Conservation (phyloP, 2,113 vertebrate species). For the Ailuropoda melanoleuca region DNA sequence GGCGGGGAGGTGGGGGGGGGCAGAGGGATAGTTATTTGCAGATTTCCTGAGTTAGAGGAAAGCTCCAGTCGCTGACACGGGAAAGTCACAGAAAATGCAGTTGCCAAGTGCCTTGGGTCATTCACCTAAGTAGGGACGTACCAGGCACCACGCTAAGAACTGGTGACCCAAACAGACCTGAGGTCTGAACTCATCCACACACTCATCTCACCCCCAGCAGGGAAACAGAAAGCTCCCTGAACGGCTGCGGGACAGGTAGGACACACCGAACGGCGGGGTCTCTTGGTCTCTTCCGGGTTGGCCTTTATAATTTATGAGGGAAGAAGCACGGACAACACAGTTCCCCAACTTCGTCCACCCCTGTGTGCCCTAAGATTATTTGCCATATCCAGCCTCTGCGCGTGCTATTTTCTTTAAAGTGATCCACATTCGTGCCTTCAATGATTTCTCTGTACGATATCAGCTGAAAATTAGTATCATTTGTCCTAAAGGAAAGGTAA, state of each 20-base stretch:
- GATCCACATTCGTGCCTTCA: background rate
- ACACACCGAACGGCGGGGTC: background rate
- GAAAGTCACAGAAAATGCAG: background rate
- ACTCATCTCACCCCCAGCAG: background rate
- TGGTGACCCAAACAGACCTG: background rate
- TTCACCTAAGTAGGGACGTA: fast-evolving
- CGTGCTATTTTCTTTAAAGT: background rate
- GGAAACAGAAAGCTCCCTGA: background rate
- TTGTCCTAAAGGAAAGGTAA: background rate
- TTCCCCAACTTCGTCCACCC: background rate
- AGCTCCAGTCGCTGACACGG: too few relatives aligned
- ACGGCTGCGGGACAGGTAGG: fast-evolving
- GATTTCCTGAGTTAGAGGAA: background rate
- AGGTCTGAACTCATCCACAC: background rate
- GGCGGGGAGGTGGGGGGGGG: fast-evolving
- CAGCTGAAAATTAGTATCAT: background rate
- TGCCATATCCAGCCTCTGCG: background rate
- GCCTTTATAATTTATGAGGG: background rate
- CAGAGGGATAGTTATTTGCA: background rate
- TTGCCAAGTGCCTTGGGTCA: too few relatives aligned
- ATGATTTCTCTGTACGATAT: background rate
- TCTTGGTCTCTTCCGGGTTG: too few relatives aligned
- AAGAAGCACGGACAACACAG: background rate
- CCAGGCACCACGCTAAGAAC: background rate
- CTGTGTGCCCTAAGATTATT: background rate